Evolutionary conservation across 2,888 invertebrate genomes (phyloP).

Genomic region (Pristionchus fissidentatus): DNA sequence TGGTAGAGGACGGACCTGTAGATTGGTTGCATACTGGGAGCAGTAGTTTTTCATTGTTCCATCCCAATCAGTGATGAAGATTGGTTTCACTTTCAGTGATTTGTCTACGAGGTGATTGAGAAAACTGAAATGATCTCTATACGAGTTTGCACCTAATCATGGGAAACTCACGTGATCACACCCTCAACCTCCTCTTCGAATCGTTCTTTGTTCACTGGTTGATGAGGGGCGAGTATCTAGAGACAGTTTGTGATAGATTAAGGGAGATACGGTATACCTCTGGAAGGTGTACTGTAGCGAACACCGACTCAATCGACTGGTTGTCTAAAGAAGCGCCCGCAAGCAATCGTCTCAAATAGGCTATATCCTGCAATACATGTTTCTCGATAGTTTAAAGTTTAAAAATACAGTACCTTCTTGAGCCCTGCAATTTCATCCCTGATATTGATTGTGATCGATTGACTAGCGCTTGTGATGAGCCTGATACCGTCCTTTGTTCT

Average conservation of each 20-base stretch:
- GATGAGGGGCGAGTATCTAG: slow-evolving; percentile 60
- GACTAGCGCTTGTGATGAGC: slow-evolving; percentile 60
- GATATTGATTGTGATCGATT: slow-evolving; percentile 67
- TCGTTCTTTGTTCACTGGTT: slow-evolving; percentile 55
- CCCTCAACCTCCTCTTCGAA: slow-evolving; percentile 58
- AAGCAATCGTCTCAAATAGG: not conserved
- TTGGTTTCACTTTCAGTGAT: slow-evolving; percentile 53
- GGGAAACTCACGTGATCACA: slow-evolving; percentile 51
- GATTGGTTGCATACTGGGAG: slow-evolving; percentile 74
- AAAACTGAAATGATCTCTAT: slow-evolving; percentile 58
- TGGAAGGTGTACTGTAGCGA: slow-evolving; percentile 11
- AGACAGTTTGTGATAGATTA: not conserved
- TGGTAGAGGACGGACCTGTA: slow-evolving; percentile 61
- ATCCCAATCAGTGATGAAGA: slow-evolving; percentile 75
- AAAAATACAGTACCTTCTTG: slow-evolving; percentile 48
- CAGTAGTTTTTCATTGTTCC: slow-evolving; percentile 76
- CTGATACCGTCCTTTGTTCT: slow-evolving; percentile 61
- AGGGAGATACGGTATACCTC: not conserved
- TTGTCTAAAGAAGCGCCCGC: not conserved
- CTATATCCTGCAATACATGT: slow-evolving; percentile 34
- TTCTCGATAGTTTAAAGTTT: not conserved
- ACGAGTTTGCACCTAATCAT: not conserved
- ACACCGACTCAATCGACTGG: not conserved
- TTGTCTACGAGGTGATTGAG: slow-evolving; percentile 58
- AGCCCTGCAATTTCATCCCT: slow-evolving; percentile 70